These are phyloP conservation scores for Cyprinodon variegatus DNA, from an alignment of 2,113 vertebrate genomes.

Conservation along the genomic window DNA sequence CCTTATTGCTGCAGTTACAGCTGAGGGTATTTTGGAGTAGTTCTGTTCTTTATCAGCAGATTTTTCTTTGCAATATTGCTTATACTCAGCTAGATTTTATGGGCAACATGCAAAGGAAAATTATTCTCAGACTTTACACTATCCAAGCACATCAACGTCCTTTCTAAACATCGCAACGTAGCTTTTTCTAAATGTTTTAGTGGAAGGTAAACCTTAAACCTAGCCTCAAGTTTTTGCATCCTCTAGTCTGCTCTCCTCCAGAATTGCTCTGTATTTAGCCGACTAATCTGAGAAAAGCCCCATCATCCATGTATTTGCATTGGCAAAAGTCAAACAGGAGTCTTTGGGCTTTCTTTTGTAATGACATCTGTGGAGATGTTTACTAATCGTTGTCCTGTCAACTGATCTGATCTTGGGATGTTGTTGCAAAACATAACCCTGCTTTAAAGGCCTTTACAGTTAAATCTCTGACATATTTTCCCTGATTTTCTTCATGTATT, in stretches of 20 bases:
- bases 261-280: not conserved
- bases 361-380: not conserved
- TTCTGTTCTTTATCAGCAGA: not conserved
- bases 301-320: not conserved
- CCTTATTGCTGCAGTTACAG: too few species aligned
- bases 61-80: not conserved
- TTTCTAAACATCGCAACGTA: not conserved
- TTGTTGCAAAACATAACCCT: not conserved
- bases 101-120: too few species aligned
- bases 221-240: not conserved
- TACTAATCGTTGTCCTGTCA: not conserved
- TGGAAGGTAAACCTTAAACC: not conserved
- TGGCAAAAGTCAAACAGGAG: too few species aligned
- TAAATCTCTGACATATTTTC: not conserved
- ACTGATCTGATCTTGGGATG: not conserved
- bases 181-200: not conserved
- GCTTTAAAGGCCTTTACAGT: not conserved
- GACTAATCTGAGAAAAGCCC: not conserved
- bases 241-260: not conserved
- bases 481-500: not conserved
- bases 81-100: not conserved
- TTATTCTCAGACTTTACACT: not conserved
- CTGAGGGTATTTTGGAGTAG: not conserved
- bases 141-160: not conserved
- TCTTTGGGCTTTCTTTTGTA: not conserved